These are phyloP conservation scores for Gopherus flavomarginatus DNA, from an alignment of 2,113 vertebrate genomes.

Conservation along the genomic window DNA sequence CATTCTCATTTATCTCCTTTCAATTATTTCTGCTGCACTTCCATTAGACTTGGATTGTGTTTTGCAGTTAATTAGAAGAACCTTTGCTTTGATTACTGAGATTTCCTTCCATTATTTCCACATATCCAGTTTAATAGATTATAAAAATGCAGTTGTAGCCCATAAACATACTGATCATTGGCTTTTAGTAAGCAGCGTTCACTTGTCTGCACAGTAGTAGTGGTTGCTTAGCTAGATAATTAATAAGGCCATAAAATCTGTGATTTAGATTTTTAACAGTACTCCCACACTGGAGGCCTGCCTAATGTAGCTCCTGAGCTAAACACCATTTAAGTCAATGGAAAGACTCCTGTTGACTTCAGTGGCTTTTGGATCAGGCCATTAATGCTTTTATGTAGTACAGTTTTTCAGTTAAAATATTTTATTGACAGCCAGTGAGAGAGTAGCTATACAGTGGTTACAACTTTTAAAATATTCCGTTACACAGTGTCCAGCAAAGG, in stretches of 20 bases:
- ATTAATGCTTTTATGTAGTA: conserved; percentile 17
- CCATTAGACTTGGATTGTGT: conserved; percentile 69
- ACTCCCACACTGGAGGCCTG: conserved; percentile 46
- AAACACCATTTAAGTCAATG: background rate
- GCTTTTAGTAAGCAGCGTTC: conserved; percentile 58
- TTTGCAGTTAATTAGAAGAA: conserved; percentile 72
- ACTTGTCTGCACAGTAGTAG: conserved; percentile 32
- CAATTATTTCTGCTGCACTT: conserved; percentile 23
- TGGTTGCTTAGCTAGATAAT: conserved; percentile 55
- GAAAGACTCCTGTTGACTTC: conserved; percentile 21
- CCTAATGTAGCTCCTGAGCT: background rate
- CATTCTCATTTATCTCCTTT: conserved; percentile 53
- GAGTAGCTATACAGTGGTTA: background rate
- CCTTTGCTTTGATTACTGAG: conserved; percentile 61
- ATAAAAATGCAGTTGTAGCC: conserved; percentile 61
- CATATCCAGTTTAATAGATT: conserved; percentile 70
- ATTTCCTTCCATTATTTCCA: conserved; percentile 68
- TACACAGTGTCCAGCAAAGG: conserved; percentile 23
- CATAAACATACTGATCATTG: conserved; percentile 33
- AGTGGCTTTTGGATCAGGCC: conserved; percentile 30
- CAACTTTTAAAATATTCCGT: background rate
- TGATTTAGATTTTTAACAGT: conserved; percentile 39
- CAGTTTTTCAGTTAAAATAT: conserved; percentile 21
- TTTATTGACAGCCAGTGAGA: conserved; percentile 28
- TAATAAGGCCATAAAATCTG: conserved; percentile 52